Percentiles rank a stretch among this genome's conserved stretches.
Conservation (phyloP, 1,140 invertebrate genomes). For the Lasaia peninsularis region DNA sequence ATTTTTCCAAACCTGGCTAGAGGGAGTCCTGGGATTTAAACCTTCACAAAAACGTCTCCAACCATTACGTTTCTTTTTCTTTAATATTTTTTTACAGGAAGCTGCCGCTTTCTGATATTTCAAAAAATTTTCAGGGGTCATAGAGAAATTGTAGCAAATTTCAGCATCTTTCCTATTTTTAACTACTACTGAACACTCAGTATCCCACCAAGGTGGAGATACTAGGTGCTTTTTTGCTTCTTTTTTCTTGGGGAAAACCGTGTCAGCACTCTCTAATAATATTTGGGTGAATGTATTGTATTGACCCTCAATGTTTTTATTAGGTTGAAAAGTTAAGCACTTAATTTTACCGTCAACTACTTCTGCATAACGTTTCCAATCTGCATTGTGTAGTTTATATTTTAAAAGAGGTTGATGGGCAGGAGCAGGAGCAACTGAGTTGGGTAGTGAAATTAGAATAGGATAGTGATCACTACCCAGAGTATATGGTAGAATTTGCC, state of each 20-base stretch:
- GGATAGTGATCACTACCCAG: conserved; percentile 17
- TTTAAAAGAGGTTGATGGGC: no score
- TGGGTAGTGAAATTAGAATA: background rate
- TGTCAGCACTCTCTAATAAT: background rate
- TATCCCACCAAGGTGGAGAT: background rate
- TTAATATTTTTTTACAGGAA: background rate
- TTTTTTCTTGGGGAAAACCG: background rate
- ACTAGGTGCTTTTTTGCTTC: background rate
- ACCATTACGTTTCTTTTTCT: background rate
- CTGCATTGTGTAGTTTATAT: background rate
- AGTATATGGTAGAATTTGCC: background rate
- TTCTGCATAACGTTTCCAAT: background rate
- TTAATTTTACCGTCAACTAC: background rate
- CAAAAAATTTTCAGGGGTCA: background rate
- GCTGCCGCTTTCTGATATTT: conserved; percentile 4
- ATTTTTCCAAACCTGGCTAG: conserved; percentile 7
- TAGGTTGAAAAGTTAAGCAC: background rate
- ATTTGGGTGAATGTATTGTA: background rate
- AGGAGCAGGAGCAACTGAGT: background rate
- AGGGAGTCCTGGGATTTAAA: background rate
- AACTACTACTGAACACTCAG: background rate
- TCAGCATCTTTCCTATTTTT: background rate
- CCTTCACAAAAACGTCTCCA: background rate
- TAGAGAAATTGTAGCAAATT: background rate
- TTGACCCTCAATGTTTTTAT: background rate